phyloP scores from a whole-genome alignment of 2,113 vertebrate species.

The Macaca fascicularis region DNA sequence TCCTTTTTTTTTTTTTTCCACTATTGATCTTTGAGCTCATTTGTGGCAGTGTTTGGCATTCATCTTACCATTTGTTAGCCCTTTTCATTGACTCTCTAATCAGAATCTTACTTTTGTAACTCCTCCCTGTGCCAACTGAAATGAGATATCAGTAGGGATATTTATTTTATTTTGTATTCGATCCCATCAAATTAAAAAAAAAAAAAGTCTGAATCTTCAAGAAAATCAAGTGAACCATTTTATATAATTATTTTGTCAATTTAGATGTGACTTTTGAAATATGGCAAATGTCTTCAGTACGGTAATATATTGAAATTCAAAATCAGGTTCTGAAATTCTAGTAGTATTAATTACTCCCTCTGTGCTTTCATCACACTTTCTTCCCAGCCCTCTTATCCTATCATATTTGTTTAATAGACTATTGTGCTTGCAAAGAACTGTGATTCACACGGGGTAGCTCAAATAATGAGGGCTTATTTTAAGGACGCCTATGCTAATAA shows the following conservation, averaged over 20 bases:
- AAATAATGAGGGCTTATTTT: slow-evolving; percentile 49
- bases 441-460: slow-evolving; percentile 33
- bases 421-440: slow-evolving; percentile 56
- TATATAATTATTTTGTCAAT: slow-evolving; percentile 44
- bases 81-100: slow-evolving; percentile 18
- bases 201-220: not conserved
- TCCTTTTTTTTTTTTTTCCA: not conserved
- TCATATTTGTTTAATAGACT: slow-evolving; percentile 68
- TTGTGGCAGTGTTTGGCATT: not conserved
- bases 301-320: slow-evolving; percentile 47
- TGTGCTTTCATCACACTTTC: slow-evolving; percentile 9
- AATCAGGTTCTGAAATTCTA: slow-evolving; percentile 46
- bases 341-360: slow-evolving; percentile 68
- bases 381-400: slow-evolving; percentile 8
- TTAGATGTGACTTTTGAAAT: slow-evolving; percentile 68
- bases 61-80: not conserved
- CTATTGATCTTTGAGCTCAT: not conserved
- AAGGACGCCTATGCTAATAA: not conserved
- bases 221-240: slow-evolving; percentile 47
- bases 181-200: not conserved
- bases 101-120: not conserved
- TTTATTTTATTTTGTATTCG: slow-evolving; percentile 25
- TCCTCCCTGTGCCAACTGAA: not conserved
- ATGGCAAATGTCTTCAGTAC: slow-evolving; percentile 18
- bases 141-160: not conserved